These are phyloP conservation scores for Pelmatolapia mariae DNA, from an alignment of 2,113 vertebrate species.

Conservation along the genomic window DNA sequence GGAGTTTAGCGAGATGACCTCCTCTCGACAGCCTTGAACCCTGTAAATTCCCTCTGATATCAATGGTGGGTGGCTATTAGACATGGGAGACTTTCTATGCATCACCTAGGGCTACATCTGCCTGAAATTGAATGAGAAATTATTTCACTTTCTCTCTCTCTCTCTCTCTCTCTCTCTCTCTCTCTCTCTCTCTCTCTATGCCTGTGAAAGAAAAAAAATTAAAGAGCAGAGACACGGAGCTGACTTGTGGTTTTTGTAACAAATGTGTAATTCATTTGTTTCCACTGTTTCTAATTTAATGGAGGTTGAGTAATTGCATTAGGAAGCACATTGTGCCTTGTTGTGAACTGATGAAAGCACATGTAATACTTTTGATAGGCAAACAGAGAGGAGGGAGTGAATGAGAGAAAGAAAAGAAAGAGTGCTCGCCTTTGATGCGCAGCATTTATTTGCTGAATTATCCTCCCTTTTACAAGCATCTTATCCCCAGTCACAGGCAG, in stretches of 20 bases:
- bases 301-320: slow-evolving; percentile 72
- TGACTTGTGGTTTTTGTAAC: slow-evolving; percentile 65
- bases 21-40: slow-evolving; percentile 71
- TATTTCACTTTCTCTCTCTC: slow-evolving; percentile 61
- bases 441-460: slow-evolving; percentile 70
- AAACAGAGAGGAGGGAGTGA: slow-evolving; percentile 47
- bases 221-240: slow-evolving; percentile 42
- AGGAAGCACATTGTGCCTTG: slow-evolving; percentile 67
- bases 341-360: slow-evolving; percentile 74
- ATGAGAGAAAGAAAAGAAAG: slow-evolving; percentile 39
- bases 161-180: slow-evolving; percentile 43
- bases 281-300: slow-evolving; percentile 73
- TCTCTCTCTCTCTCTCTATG: slow-evolving; percentile 40
- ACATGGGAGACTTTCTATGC: slow-evolving; percentile 71
- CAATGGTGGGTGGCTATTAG: slow-evolving; percentile 75
- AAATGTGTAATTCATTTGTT: slow-evolving; percentile 71
- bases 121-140: slow-evolving; percentile 70
- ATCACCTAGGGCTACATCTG: slow-evolving; percentile 74
- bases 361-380: slow-evolving; percentile 72
- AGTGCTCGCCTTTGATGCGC: slow-evolving; percentile 60
- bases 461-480: slow-evolving; percentile 67
- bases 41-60: slow-evolving; percentile 74
- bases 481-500: slow-evolving; percentile 70
- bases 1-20: slow-evolving; percentile 71
- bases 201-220: slow-evolving; percentile 32